Conservation (phyloP, 2,113 vertebrate species). For the Catharus fuscescens region DNA sequence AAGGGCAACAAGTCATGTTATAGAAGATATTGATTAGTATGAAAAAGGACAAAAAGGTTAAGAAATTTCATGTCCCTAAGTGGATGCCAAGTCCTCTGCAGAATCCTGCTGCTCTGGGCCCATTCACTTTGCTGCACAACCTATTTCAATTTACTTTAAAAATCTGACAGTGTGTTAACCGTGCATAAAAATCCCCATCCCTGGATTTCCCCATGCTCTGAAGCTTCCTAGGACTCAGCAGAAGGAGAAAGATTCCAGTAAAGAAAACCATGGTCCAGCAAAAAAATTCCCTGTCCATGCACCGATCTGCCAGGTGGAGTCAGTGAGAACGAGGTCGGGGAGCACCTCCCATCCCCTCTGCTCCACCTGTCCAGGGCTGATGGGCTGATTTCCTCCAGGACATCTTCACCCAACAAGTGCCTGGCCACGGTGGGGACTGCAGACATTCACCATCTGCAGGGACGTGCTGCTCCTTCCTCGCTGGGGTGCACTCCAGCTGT, state of each 20-base stretch:
- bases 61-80: neutral
- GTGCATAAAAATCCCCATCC: neutral
- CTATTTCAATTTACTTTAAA: neutral
- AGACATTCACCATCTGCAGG: neutral
- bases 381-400: neutral
- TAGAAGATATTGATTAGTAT: neutral
- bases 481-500: neutral
- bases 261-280: neutral
- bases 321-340: neutral
- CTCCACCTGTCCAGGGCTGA: neutral
- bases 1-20: rapidly evolving
- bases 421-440: rapidly evolving
- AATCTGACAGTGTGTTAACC: neutral
- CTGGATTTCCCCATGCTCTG: neutral
- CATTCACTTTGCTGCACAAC: neutral
- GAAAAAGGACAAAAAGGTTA: neutral
- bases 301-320: neutral
- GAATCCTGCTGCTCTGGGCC: neutral
- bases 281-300: neutral
- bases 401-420: neutral
- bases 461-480: neutral
- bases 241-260: neutral
- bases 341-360: neutral
- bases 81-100: neutral
- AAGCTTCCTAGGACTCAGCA: neutral